Evolutionary conservation across 1,140 invertebrate genomes (phyloP).

Genomic region (Euura saliciscinereae): DNA sequence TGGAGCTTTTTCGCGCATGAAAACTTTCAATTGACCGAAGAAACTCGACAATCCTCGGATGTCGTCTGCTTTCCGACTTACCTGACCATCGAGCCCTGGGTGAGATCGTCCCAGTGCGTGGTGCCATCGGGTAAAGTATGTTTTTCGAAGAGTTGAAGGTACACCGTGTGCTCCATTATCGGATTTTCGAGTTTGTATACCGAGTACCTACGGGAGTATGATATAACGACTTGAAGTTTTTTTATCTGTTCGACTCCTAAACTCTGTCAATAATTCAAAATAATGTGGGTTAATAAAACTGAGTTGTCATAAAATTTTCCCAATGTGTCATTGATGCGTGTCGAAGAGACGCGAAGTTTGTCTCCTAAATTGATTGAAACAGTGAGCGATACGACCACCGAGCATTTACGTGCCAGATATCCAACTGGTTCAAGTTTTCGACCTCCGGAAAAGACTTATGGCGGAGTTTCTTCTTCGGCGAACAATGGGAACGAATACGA

Average conservation of each 20-base stretch:
- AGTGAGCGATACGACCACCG: not conserved
- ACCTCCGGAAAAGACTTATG: not conserved
- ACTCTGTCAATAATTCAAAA: too few species aligned
- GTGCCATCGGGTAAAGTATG: constrained; percentile 36
- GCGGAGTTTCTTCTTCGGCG: not conserved
- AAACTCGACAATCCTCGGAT: not conserved
- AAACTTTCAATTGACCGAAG: not conserved
- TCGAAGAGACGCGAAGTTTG: not conserved
- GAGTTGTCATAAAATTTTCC: not conserved
- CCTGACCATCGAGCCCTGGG: constrained; percentile 39
- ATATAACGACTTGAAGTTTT: too few species aligned
- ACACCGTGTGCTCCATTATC: constrained; percentile 45
- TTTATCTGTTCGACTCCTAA: too few species aligned
- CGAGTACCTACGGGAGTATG: constrained; percentile 40
- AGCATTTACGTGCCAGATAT: not conserved
- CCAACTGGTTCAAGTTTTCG: not conserved
- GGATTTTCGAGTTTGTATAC: constrained; percentile 54
- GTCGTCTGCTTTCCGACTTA: constrained; percentile 23
- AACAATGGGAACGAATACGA: constrained; percentile 1
- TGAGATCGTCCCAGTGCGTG: constrained; percentile 51
- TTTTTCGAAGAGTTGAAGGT: constrained; percentile 57
- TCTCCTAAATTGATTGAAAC: not conserved
- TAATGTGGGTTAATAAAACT: too few species aligned
- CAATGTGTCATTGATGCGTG: not conserved
- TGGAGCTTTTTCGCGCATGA: too few species aligned